A percentile compares a stretch with the other conserved stretches of the same genome.
Evolutionary conservation across 2,797 vertebrate species (phyloP).

Genomic region (Knipowitschia caucasica): DNA sequence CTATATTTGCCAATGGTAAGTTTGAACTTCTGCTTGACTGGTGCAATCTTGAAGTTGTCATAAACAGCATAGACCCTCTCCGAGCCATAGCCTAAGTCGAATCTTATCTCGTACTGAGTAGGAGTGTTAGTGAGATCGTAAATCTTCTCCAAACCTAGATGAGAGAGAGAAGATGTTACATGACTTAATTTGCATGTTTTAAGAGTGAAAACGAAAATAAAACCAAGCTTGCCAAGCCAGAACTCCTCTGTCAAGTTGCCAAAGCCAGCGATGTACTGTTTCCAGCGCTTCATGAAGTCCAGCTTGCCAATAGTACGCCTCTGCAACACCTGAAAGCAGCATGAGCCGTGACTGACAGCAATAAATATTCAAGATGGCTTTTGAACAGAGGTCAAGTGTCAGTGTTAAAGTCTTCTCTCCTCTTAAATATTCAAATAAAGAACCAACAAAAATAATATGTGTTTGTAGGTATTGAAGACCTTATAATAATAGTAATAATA

Average conservation of each 20-base stretch:
- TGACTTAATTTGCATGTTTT: constrained; percentile 14
- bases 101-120: constrained; percentile 74
- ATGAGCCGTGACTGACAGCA: constrained; percentile 16
- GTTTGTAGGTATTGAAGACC: not conserved
- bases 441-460: not conserved
- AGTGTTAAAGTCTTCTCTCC: not conserved
- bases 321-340: constrained; percentile 81
- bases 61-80: constrained; percentile 81
- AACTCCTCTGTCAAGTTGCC: constrained; percentile 86
- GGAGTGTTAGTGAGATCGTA: constrained; percentile 81
- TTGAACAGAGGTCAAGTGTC: not conserved
- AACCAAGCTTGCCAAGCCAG: constrained; percentile 80
- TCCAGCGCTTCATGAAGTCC: constrained; percentile 90
- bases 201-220: constrained; percentile 10
- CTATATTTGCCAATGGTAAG: constrained; percentile 82
- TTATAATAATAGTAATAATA: too few relatives aligned
- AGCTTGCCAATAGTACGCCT: constrained; percentile 79
- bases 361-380: constrained; percentile 4
- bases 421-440: not conserved
- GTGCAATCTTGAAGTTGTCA: constrained; percentile 82
- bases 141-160: constrained; percentile 85
- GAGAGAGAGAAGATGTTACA: constrained; percentile 9
- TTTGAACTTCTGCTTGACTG: constrained; percentile 80
- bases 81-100: constrained; percentile 76
- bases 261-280: constrained; percentile 85